Conservation (phyloP, 2,113 vertebrate genomes). For the Hystrix brachyura region DNA sequence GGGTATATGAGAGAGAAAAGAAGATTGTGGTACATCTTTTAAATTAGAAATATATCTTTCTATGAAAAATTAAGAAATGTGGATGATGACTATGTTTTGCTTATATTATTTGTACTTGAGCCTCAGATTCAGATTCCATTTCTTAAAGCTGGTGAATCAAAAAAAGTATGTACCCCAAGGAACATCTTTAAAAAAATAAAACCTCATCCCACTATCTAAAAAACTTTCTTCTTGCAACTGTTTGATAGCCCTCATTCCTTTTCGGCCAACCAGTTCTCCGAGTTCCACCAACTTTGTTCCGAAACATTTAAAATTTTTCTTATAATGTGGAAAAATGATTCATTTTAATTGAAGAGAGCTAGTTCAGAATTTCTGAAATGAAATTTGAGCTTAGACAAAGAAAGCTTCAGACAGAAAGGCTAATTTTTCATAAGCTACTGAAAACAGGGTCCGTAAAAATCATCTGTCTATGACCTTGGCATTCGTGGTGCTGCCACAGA, state of each 20-base stretch:
- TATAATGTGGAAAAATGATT: constrained; percentile 56
- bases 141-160: constrained; percentile 50
- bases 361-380: constrained; percentile 69
- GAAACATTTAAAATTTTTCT: constrained; percentile 18
- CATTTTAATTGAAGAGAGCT: constrained; percentile 66
- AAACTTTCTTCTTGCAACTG: constrained; percentile 10
- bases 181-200: constrained; percentile 22
- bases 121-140: constrained; percentile 34
- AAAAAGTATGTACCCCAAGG: neutral
- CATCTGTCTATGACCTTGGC: constrained; percentile 55
- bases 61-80: constrained; percentile 13
- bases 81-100: neutral
- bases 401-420: constrained; percentile 67
- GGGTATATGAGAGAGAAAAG: neutral
- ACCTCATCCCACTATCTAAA: neutral
- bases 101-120: constrained; percentile 7
- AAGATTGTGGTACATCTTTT: neutral
- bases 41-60: constrained; percentile 37
- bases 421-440: constrained; percentile 74
- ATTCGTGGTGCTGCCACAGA: neutral
- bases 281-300: constrained; percentile 45
- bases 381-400: constrained; percentile 72
- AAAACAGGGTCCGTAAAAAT: constrained; percentile 2
- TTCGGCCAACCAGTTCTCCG: constrained; percentile 7
- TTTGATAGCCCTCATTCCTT: constrained; percentile 37